Percentiles rank a stretch among this genome's conserved stretches.
phyloP scores from a whole-genome alignment of 2,113 vertebrate genomes.

The Hemicordylus capensis region DNA sequence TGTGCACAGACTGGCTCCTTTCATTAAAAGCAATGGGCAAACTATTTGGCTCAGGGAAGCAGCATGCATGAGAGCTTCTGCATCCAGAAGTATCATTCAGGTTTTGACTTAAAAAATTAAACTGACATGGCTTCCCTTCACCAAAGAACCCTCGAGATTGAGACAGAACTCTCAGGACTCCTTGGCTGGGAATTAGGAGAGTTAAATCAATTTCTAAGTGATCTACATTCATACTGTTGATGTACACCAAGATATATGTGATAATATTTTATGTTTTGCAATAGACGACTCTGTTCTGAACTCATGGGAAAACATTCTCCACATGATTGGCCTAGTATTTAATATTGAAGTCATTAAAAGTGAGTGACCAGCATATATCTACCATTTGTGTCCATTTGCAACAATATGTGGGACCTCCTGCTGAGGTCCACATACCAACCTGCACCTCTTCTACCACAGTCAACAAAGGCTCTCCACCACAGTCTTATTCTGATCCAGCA shows the following conservation, averaged over 20 bases:
- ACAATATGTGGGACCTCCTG: not conserved
- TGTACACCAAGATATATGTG: not conserved
- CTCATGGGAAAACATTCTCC: not conserved
- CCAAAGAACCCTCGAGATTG: not conserved
- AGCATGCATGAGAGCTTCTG: not conserved
- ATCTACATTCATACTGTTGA: not conserved
- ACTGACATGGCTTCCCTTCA: not conserved
- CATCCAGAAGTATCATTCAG: not conserved
- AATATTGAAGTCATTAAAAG: not conserved
- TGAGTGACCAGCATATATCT: not conserved
- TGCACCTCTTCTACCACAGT: not conserved
- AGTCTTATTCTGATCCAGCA: not conserved
- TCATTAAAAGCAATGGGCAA: not conserved
- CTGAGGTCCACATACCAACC: no score
- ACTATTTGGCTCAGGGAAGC: not conserved
- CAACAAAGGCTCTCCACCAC: not conserved
- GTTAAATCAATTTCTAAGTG: not conserved
- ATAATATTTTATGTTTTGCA: not conserved
- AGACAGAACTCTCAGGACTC: not conserved
- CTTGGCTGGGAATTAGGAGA: not conserved
- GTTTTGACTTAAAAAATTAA: no score
- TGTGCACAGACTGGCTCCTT: not conserved
- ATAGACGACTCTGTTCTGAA: not conserved
- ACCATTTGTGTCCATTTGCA: not conserved
- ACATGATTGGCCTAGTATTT: no score